Evolutionary conservation across 2,113 vertebrate species (phyloP).

Genomic region (Gymnarchus niloticus): DNA sequence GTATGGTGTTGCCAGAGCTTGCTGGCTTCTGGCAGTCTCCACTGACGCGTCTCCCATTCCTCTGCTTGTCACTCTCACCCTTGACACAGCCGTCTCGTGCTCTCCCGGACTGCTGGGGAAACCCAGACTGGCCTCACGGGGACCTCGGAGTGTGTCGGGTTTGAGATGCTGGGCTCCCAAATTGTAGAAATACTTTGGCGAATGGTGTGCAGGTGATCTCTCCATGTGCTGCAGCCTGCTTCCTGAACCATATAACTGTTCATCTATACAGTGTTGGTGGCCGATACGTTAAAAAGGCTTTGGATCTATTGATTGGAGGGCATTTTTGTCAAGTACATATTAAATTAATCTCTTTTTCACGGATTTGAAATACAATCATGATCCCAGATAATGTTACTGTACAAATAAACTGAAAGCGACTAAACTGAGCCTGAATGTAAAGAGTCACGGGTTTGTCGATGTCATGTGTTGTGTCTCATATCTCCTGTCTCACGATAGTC

Average conservation of each 20-base stretch:
- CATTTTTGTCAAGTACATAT: neutral
- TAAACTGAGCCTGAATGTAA: neutral
- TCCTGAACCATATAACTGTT: neutral
- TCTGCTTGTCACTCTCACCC: slow-evolving; percentile 13
- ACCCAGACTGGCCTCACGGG: neutral
- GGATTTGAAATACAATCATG: too few relatives aligned
- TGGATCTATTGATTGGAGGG: neutral
- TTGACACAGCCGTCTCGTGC: neutral
- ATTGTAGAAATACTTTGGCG: neutral
- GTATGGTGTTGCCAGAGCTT: slow-evolving; percentile 11
- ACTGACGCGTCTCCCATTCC: slow-evolving; percentile 19
- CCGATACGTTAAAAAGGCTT: neutral
- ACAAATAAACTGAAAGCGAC: neutral
- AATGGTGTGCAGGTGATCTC: neutral
- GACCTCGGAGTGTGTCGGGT: neutral
- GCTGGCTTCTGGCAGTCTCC: neutral
- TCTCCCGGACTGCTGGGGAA: neutral
- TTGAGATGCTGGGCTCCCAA: neutral
- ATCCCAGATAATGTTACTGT: neutral
- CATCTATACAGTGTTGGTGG: neutral
- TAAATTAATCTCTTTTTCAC: neutral
- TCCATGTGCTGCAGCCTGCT: neutral
- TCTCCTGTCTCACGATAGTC: neutral
- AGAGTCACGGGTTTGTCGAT: neutral
- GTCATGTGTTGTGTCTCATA: neutral